Conservation (phyloP, 2,113 vertebrate genomes). For the Anhinga rufa region DNA sequence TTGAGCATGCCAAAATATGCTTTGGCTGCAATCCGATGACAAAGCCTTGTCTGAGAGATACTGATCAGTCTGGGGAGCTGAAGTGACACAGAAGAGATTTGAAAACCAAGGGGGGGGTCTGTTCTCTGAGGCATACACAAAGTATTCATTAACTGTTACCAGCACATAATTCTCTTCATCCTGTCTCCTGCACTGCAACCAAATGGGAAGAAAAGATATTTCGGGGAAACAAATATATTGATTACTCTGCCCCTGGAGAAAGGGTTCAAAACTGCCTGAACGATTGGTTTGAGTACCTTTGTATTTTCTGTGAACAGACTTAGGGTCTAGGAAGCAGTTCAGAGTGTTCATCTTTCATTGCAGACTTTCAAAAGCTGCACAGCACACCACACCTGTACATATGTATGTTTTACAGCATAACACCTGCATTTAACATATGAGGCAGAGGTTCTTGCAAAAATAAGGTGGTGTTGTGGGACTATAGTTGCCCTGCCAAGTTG, state of each 20-base stretch:
- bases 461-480: background rate
- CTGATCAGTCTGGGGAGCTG: conserved; percentile 40
- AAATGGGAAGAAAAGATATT: background rate
- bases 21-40: background rate
- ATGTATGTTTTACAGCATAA: background rate
- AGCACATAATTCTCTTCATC: background rate
- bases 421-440: background rate
- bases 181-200: background rate
- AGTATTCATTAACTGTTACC: background rate
- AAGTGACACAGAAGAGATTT: conserved; percentile 37
- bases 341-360: background rate
- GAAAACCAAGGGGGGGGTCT: background rate
- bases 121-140: background rate
- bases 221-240: background rate
- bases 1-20: background rate
- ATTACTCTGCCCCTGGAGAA: background rate
- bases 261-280: background rate
- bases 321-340: background rate
- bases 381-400: background rate
- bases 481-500: background rate
- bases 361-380: background rate
- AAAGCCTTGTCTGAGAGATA: conserved; percentile 53
- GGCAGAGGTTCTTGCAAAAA: background rate
- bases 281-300: background rate
- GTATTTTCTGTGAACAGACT: background rate